A percentile compares a stretch with the other conserved stretches of the same genome.
Evolutionary conservation across 2,797 vertebrate genomes (phyloP).

Genomic region (Alca torda): DNA sequence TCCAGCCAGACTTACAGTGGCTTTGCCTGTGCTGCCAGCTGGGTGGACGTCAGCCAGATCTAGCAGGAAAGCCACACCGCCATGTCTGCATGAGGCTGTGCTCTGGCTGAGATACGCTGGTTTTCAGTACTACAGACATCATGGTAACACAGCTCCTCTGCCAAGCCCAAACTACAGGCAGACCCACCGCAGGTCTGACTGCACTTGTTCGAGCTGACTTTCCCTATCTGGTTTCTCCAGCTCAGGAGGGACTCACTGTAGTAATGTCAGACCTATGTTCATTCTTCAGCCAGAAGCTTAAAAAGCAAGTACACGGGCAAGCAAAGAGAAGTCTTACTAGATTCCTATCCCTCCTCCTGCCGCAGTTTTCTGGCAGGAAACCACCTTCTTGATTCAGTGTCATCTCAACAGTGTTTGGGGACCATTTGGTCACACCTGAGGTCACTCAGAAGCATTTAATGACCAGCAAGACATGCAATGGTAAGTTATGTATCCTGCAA

Average conservation of each 20-base stretch:
- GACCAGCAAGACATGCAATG: not conserved
- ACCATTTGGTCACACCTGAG: not conserved
- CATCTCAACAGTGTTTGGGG: not conserved
- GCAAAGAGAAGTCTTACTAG: not conserved
- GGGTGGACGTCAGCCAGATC: not conserved
- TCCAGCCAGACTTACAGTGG: not conserved
- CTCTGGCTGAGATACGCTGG: not conserved
- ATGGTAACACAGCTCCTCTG: accelerated
- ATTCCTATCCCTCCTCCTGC: not conserved
- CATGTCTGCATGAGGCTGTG: accelerated
- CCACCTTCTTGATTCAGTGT: not conserved
- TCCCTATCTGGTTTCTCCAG: not conserved
- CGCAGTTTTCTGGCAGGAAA: not conserved
- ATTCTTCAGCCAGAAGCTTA: not conserved
- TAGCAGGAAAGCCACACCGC: not conserved
- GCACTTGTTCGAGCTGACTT: not conserved
- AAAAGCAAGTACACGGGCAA: not conserved
- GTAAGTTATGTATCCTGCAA: not conserved
- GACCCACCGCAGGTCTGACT: not conserved
- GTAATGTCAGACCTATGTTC: not conserved
- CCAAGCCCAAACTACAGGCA: not conserved
- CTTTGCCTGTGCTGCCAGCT: not conserved
- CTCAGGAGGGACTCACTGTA: not conserved
- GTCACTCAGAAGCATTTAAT: not conserved
- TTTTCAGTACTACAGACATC: too few relatives aligned